A percentile compares a stretch with the other conserved stretches of the same genome.
These are phyloP conservation scores for Drosophila multiciliata DNA, from an alignment of 2,888 invertebrate species.

Conservation along the genomic window DNA sequence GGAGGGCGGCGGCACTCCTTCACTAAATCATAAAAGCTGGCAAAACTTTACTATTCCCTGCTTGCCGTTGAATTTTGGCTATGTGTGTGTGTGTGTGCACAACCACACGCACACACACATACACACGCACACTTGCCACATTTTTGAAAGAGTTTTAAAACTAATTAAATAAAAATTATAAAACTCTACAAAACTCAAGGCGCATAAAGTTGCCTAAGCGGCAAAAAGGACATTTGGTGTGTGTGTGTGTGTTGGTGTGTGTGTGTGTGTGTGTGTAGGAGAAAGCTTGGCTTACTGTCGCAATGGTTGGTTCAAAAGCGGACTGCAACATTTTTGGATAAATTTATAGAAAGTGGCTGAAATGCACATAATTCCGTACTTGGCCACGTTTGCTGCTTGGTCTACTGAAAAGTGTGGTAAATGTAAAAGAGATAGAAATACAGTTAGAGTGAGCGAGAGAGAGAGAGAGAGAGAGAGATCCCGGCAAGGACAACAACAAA, in stretches of 20 bases:
- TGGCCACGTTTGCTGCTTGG: conserved; percentile 36
- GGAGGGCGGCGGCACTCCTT: conserved; percentile 9
- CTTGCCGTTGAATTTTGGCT: conserved; percentile 47
- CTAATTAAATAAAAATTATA: conserved; percentile 82
- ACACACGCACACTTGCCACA: conserved; percentile 37
- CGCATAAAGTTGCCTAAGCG: conserved; percentile 61
- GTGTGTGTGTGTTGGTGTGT: conserved; percentile 9
- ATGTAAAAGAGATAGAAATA: not conserved
- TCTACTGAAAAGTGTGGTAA: conserved; percentile 51
- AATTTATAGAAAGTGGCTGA: conserved; percentile 70
- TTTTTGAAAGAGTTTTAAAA: conserved; percentile 77
- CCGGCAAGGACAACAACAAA: conserved; percentile 20
- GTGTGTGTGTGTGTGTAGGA: conserved; percentile 18
- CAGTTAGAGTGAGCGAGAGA: not conserved
- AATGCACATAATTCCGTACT: conserved; percentile 64
- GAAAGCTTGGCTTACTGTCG: conserved; percentile 42
- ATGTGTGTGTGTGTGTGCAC: conserved; percentile 18
- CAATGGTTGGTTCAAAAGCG: conserved; percentile 51
- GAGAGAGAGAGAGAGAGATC: not conserved
- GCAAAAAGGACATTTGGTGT: conserved; percentile 59
- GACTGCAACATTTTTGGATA: conserved; percentile 63
- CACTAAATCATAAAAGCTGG: conserved; percentile 76
- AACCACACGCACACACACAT: conserved; percentile 19
- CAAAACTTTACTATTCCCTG: conserved; percentile 70
- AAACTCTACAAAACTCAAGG: conserved; percentile 77